Evolutionary conservation across 2,113 vertebrate species (phyloP).

Genomic region (Chroicocephalus ridibundus): DNA sequence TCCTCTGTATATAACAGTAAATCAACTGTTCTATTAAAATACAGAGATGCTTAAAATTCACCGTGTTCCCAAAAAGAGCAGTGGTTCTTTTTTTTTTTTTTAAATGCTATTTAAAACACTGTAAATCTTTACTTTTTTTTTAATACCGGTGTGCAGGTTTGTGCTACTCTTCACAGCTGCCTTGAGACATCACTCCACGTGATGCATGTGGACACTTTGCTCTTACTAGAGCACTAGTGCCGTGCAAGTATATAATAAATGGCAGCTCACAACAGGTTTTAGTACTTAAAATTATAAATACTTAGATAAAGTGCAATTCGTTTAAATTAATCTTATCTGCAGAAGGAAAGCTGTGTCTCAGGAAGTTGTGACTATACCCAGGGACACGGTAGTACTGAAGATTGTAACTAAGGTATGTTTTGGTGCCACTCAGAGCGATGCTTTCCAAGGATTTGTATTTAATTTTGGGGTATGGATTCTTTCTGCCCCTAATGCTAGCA

Average conservation of each 20-base stretch:
- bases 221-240: conserved; percentile 14
- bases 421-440: background rate
- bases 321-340: background rate
- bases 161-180: conserved; percentile 52
- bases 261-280: conserved; percentile 18
- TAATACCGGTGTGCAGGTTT: conserved; percentile 14
- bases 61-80: conserved; percentile 36
- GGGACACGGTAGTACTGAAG: background rate
- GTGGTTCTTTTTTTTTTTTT: background rate
- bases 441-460: conserved; percentile 9
- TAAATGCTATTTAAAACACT: conserved; percentile 27
- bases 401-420: background rate
- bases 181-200: conserved; percentile 41
- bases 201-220: background rate
- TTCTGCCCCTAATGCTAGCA: background rate
- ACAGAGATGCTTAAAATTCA: conserved; percentile 51
- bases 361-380: background rate
- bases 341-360: conserved; percentile 27
- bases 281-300: background rate
- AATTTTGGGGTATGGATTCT: conserved; percentile 11
- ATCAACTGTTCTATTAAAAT: background rate
- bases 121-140: background rate
- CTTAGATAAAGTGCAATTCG: conserved; percentile 34
- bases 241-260: background rate
- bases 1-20: conserved; percentile 19